Evolutionary conservation across 2,888 invertebrate genomes (phyloP).

Genomic region (Dendrolimus houi): DNA sequence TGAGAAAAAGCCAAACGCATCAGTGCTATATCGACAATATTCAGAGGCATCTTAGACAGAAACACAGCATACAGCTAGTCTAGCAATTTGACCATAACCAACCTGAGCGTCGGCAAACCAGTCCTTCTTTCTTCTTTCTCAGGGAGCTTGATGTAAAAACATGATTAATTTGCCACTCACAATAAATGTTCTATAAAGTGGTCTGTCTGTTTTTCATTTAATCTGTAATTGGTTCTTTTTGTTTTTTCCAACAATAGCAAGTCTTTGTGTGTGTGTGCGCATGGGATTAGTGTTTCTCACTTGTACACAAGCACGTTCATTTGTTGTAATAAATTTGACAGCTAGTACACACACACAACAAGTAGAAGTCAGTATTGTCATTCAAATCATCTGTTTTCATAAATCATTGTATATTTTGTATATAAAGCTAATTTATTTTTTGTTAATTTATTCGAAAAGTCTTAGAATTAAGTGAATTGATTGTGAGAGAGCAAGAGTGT

Average conservation of each 20-base stretch:
- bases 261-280: constrained; percentile 9
- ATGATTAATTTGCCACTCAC: too few species aligned
- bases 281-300: constrained; percentile 4
- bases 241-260: constrained; percentile 17
- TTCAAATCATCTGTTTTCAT: constrained; percentile 68
- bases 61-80: too few species aligned
- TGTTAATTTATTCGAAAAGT: constrained; percentile 45
- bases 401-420: constrained; percentile 65
- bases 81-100: too few species aligned
- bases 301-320: constrained; percentile 2
- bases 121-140: too few species aligned
- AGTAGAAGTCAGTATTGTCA: constrained; percentile 42
- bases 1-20: too few species aligned
- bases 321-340: constrained; percentile 5
- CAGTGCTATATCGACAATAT: too few species aligned
- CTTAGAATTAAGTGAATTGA: constrained; percentile 29
- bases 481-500: constrained; percentile 34
- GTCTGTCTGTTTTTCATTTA: neutral
- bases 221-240: constrained; percentile 1
- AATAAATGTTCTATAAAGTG: neutral
- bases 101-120: too few species aligned
- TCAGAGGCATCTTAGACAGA: too few species aligned
- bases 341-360: constrained; percentile 19
- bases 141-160: too few species aligned
- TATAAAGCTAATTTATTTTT: constrained; percentile 55